These are phyloP conservation scores for Agapostemon virescens DNA, from an alignment of 2,888 invertebrate genomes.

Conservation along the genomic window DNA sequence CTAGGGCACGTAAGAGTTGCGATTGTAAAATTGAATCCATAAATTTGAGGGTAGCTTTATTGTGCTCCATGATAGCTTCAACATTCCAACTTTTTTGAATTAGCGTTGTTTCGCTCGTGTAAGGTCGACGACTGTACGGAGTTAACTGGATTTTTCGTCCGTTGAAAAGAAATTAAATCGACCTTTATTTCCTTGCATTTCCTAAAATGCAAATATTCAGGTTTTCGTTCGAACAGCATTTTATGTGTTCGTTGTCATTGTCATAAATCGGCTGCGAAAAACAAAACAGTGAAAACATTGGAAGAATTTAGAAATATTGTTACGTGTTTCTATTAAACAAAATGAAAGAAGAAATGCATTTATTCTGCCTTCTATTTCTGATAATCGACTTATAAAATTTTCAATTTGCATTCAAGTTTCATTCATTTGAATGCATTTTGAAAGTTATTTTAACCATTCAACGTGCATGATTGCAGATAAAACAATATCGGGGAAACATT, in stretches of 20 bases:
- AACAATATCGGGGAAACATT: not conserved
- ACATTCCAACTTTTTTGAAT: slow-evolving; percentile 40
- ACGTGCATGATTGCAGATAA: not conserved
- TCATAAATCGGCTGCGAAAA: too few species aligned
- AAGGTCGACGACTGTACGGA: not conserved
- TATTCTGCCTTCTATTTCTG: too few species aligned
- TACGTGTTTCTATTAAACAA: too few species aligned
- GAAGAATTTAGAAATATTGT: too few species aligned
- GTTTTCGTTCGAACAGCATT: too few species aligned
- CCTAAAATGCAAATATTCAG: too few species aligned
- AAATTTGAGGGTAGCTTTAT: slow-evolving; percentile 38
- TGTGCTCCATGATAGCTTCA: slow-evolving; percentile 28
- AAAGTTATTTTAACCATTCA: slow-evolving; percentile 5
- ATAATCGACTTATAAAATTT: not conserved
- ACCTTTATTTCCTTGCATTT: too few species aligned
- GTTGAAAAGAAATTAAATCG: not conserved
- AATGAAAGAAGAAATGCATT: too few species aligned
- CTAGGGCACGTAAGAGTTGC: slow-evolving; percentile 21
- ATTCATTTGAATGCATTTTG: not conserved
- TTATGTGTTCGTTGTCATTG: too few species aligned
- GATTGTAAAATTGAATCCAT: slow-evolving; percentile 46
- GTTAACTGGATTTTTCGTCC: not conserved
- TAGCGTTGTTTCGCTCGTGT: not conserved
- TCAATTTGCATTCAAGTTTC: not conserved
- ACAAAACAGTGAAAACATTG: too few species aligned